Evolutionary conservation across 2,888 invertebrate genomes (phyloP).

Genomic region (Phaedon cochleariae): DNA sequence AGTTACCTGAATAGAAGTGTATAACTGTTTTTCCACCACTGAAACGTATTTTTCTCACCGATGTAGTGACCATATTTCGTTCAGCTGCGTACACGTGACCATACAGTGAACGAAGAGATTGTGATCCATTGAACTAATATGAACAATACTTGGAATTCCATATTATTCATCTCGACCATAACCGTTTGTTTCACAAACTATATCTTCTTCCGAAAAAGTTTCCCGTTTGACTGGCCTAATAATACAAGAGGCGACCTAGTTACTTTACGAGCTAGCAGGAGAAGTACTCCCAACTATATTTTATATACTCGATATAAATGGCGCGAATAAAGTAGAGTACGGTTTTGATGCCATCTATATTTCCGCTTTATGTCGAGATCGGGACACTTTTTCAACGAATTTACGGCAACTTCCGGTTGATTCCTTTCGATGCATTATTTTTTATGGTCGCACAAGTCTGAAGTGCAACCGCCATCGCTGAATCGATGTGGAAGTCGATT

Average conservation of each 20-base stretch:
- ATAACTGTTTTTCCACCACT: too few species aligned
- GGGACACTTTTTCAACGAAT: conserved; percentile 14
- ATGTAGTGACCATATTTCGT: too few species aligned
- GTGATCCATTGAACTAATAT: too few species aligned
- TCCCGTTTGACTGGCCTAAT: neutral
- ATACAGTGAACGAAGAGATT: too few species aligned
- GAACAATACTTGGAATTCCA: too few species aligned
- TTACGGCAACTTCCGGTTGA: conserved; percentile 15
- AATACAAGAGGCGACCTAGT: conserved; percentile 22
- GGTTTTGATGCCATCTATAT: conserved; percentile 40
- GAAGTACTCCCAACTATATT: conserved; percentile 34
- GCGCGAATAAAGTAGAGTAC: conserved; percentile 36
- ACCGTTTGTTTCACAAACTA: too few species aligned
- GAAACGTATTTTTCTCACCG: too few species aligned
- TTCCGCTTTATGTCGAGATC: conserved; percentile 35
- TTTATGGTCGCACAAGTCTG: conserved; percentile 14
- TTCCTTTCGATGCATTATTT: conserved; percentile 27
- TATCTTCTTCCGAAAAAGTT: neutral
- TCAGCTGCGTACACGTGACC: too few species aligned
- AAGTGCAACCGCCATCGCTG: neutral
- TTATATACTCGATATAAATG: conserved; percentile 32
- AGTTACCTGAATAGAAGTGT: too few species aligned
- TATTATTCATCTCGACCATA: neutral
- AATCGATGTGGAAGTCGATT: neutral
- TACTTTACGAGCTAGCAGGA: conserved; percentile 31